Conservation (phyloP, 2,888 invertebrate species). For the Griposia aprilina region DNA sequence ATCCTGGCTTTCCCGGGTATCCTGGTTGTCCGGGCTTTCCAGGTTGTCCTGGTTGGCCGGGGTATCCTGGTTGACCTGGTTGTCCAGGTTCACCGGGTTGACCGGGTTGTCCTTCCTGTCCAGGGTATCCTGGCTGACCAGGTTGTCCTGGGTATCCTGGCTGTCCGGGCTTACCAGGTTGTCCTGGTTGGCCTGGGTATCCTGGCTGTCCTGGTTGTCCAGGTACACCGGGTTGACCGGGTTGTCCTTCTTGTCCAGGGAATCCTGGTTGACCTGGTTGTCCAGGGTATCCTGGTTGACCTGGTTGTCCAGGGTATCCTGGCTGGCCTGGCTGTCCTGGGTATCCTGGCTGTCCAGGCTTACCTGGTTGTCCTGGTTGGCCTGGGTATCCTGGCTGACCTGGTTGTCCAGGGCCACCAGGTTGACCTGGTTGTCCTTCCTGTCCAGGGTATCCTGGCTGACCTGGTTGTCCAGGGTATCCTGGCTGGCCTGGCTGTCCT, state of each 20-base stretch:
- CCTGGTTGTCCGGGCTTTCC: conserved; percentile 29
- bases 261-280: conserved; percentile 19
- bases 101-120: conserved; percentile 10
- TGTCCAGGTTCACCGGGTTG: too few relatives aligned
- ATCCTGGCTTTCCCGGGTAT: conserved; percentile 9
- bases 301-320: conserved; percentile 14
- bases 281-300: conserved; percentile 22
- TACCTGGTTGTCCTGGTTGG: conserved; percentile 27
- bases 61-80: conserved; percentile 2
- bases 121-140: conserved; percentile 17
- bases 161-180: conserved; percentile 10
- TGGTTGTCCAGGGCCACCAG: conserved; percentile 44
- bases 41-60: conserved; percentile 8
- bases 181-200: conserved; percentile 9
- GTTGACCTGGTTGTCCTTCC: conserved; percentile 12
- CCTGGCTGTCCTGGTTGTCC: conserved; percentile 32
- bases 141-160: conserved; percentile 27
- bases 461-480: conserved; percentile 13
- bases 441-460: conserved; percentile 23
- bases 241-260: conserved; percentile 61
- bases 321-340: conserved; percentile 70
- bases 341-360: conserved; percentile 71
- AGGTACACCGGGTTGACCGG: conserved; percentile 3
- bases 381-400: conserved; percentile 17
- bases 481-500: conserved; percentile 67